Base-by-base conservation (phyloP, 2,797 vertebrate genomes). In the Clarias fuscus region DNA sequence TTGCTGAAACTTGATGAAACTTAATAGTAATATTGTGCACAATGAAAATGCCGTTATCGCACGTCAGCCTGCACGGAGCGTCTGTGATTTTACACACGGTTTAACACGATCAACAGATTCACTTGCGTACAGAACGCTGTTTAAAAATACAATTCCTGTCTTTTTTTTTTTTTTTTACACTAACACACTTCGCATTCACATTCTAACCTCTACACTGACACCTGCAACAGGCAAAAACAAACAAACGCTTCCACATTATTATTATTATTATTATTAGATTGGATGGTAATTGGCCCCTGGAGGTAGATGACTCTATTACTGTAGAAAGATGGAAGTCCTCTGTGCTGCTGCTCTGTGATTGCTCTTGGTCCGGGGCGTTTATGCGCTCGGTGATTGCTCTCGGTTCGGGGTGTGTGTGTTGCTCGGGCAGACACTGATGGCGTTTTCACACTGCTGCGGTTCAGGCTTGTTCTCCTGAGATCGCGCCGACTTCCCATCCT, bases 231-330 rank as follows among this genome's bases (percentile, higher is more conserved):
- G 18, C 68, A 37, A 70, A 71, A 37, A 40, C 70, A 77, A 56
- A 77, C 75, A 77, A 56, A 77, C 75, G 30, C 3, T 77, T 77
- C 56, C 75, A 77, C 53, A 61, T 61, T 77, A 77, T 77, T 77
- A 58, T 77, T 56, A 75, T 72, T 30, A 58, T 59, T 59, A 33
- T 13, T 10, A 14, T 61, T 40, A 33, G 14, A 62, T 58, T 24
- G 76, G 33, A 95, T 96, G 93, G 94, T 93, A 93, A 95, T 96
- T 96, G 96, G 95, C 97, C 97, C 96, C 96, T 96, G 96, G 97
- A 99, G 97, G 98, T 98, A 99, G 98, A 97, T 98, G 96, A 97
- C 94, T 95, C 96, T 96, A 96, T 97, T 96, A 94, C 87, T 89
- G 86, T 90, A 89, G 96, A 97, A 97, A 97, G 94, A 93, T 95